Base-by-base conservation (phyloP, 2,797 vertebrate species). In the Rhabdomys pumilio region DNA sequence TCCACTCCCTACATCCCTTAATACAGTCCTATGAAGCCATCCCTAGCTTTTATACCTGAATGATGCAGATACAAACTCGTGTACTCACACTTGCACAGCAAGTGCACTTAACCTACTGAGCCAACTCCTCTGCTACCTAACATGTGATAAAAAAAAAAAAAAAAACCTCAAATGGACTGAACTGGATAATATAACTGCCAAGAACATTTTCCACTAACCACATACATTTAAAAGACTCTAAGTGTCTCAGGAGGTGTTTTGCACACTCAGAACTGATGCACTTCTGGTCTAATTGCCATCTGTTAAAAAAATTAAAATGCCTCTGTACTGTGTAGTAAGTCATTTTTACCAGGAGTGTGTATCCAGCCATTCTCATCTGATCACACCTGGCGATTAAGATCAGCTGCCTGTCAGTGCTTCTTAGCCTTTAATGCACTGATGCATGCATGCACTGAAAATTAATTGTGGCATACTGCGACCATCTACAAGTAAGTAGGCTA, bases 381-480 rank as follows among this genome's bases (percentile, higher is more conserved):
- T 41, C 88, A 92, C 83, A 95, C 75, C 91, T 95, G 88, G 63
- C n/a, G 85, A 47, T n/a, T 53, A 65, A 65, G 73, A 90, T 95
- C 88, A 94, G 34, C 34, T 89, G n/a, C 29, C 72, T 15, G 44
- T 83, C 29, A 38, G 1, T 90, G 47, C 50, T 92, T 83, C 38
- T 81, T 63, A 85, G 87, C 41, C 72, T 76, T 89, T 79, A 69
- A 86, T 83, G 82, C 77, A 89, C 29, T 72, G 57, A 82, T 83
- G 44, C 61, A 38, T 83, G 72, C 53, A 29, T n/a, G 26, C 12
- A 75, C 53, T 77, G 41, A 7, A 92, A 93, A 97, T 94, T 82
- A 96, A 96, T 92, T 88, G 65, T 79, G 41, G 41, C 72, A 77
- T 93, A 77, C 90, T 96, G 72, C 81, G 81, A 89, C 67, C 81